Evolutionary conservation across 2,113 vertebrate species (phyloP), one percentile per base, ranked within the genome.

Genomic region (Malurus melanocephalus): DNA sequence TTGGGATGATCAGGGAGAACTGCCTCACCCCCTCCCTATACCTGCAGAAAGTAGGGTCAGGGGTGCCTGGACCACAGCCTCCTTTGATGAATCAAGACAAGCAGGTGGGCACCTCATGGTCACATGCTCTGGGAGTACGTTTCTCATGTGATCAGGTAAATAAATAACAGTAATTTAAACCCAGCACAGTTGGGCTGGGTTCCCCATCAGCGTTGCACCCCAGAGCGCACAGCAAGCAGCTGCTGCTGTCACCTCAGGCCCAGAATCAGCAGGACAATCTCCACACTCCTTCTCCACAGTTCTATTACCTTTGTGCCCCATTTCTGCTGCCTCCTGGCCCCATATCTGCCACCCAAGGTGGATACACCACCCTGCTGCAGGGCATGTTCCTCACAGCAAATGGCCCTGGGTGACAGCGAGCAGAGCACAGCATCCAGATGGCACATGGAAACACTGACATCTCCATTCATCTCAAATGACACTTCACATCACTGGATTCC

Each of bases 181-280:
- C 15, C 71, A 81, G 60, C 24, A 35, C 0, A 3, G 7, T 0
- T 30, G 38, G 51, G 66, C 52, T 62, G 64, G 16, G 28, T n/a
- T 77, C 75, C 35, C 43, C 33, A 49, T 9, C 56, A 30, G 40
- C 0, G 0, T 26, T n/a, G 5, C 11, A 18, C 3, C n/a, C n/a
- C 65, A 52, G 45, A 59, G 48, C 3, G 0, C 30, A 35, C 16
- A 2, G 0, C 0, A 2, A 79, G 20, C 56, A 16, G 52, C 43
- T 7, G 1, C 71, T 26, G 46, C 60, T 20, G 0, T 38, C 84
- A 27, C 61, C 67, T 18, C 0, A 0, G 7, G 15, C 8, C 17
- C 18, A 2, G 43, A 38, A 52, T 11, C n/a, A 53, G 48, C 62
- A 76, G 38, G 18, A 67, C 45, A 46, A 22, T 52, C 53, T 76